Evolutionary conservation across 2,888 invertebrate species (phyloP), one percentile per base, ranked within the genome.

Genomic region (Eristalis intricaria): DNA sequence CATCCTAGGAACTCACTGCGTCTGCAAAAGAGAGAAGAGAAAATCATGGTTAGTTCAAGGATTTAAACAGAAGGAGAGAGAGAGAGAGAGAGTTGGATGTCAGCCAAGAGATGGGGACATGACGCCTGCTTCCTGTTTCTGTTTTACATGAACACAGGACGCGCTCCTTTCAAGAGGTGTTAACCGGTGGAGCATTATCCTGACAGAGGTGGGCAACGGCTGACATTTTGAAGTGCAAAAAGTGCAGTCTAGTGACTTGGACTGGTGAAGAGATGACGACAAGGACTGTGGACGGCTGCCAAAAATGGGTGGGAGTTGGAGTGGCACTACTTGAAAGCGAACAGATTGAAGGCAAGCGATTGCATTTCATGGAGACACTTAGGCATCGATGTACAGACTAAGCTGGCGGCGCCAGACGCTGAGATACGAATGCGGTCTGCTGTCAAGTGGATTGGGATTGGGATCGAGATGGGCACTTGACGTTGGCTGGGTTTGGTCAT

Each of bases 1-100:
- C 98, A 98, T 95, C 98, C 98, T 94, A 98, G 94, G 94, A 98
- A 97, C 94, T 98, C 98, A 94, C 97, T 98, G 94, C 97, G 96
- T 94, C 98, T 98, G 95, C 19, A 95, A 96, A 32, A 32, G 32
- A 93, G 94, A 82, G 23, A 70, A 50, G n/a, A n/a, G n/a, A n/a
- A 50, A n/a, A 50, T n/a, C 19, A 5, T 11, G 7, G 60, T 73
- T 80, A 73, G 73, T 66, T 73, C 61, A 63, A 61, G 63, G 38
- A 63, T 63, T 29, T 43, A 68, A 32, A 4, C 8, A 23, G n/a
- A 11, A 4, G 1, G 0, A 19, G n/a, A 8, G n/a, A n/a, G n/a
- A n/a, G 10, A 26, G n/a, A 50, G 43, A n/a, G 15, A 43, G n/a
- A 4, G 11, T 60, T 78, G 78, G 78, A 40, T 23, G 38, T 0